Evolutionary conservation across 2,888 invertebrate genomes (phyloP).

Genomic region (Gastracanthus pulcherrimus): DNA sequence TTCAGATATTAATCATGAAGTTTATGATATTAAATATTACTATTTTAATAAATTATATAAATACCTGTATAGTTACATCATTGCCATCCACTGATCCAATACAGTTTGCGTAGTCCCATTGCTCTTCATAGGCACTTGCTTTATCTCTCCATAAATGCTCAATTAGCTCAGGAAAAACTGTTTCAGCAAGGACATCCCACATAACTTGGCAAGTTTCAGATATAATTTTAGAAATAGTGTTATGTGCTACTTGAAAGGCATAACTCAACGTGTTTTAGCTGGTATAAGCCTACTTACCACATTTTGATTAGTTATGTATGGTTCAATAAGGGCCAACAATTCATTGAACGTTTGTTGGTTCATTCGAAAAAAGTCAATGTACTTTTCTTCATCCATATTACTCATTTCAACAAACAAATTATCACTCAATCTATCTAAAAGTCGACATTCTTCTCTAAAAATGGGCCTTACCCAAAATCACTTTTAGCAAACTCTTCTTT

Average conservation of each 20-base stretch:
- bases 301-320: not conserved
- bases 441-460: not conserved
- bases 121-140: not conserved
- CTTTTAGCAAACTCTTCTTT: not conserved
- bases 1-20: not conserved
- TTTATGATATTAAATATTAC: not conserved
- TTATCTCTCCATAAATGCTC: not conserved
- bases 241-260: not conserved
- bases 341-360: not conserved
- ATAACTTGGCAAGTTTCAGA: not conserved
- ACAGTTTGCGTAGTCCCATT: not conserved
- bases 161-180: not conserved
- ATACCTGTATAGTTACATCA: not conserved
- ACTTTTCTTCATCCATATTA: not conserved
- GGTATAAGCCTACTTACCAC: not conserved
- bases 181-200: not conserved
- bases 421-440: not conserved
- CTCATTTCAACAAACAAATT: not conserved
- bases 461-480: not conserved
- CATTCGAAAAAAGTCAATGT: not conserved
- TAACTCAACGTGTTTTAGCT: not conserved
- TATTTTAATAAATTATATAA: not conserved
- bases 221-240: conserved; percentile 1
- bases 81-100: not conserved
- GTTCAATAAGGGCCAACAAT: not conserved